Evolutionary conservation across 2,888 invertebrate genomes (phyloP).

Genomic region (Dermolepida albohirtum): DNA sequence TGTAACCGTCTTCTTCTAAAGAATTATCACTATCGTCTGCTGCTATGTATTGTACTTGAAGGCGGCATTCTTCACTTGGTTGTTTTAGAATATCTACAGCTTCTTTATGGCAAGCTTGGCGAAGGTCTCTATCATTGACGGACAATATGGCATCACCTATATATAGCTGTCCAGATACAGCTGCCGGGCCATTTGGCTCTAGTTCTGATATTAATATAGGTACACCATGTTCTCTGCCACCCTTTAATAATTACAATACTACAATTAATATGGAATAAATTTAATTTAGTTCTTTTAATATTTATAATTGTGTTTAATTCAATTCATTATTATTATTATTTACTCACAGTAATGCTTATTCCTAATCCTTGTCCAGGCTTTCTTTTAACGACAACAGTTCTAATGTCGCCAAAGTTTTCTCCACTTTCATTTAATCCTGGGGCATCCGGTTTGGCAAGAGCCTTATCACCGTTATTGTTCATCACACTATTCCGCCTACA

Average conservation of each 20-base stretch:
- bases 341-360: constrained; percentile 82
- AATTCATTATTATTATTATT: background rate
- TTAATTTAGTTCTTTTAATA: too few relatives aligned
- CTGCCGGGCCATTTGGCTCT: constrained; percentile 82
- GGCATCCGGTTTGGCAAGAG: constrained; percentile 59
- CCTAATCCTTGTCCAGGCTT: constrained; percentile 84
- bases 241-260: constrained; percentile 68
- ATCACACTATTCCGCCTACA: constrained; percentile 68
- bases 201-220: constrained; percentile 88
- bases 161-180: constrained; percentile 77
- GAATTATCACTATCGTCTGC: constrained; percentile 77
- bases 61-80: constrained; percentile 80
- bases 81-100: constrained; percentile 84
- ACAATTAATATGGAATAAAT: background rate
- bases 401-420: constrained; percentile 68
- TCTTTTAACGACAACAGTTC: constrained; percentile 76
- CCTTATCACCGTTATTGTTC: constrained; percentile 54
- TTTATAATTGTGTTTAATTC: background rate
- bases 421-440: constrained; percentile 55
- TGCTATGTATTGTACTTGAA: constrained; percentile 83
- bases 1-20: constrained; percentile 70
- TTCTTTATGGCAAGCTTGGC: constrained; percentile 83
- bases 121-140: constrained; percentile 82
- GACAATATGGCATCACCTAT: constrained; percentile 88
- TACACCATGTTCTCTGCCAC: constrained; percentile 87